Base-by-base conservation (phyloP, 2,888 invertebrate genomes). In the Nematopogon swammerdamellus region DNA sequence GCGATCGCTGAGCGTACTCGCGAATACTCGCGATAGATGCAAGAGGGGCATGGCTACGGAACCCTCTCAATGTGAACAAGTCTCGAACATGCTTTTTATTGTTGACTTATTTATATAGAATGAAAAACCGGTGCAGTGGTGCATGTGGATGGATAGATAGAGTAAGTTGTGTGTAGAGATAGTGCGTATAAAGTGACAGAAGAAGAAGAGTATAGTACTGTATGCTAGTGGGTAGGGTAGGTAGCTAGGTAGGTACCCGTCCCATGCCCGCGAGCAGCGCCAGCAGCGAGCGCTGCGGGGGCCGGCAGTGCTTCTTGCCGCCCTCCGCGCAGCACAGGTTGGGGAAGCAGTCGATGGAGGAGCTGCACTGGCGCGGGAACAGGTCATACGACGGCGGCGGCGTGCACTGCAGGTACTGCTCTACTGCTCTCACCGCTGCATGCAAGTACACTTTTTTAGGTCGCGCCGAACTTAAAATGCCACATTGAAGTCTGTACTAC, bases 311-410 rank as follows among this genome's bases (percentile, higher is more conserved):
- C 56, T 85, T 85, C 58, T 83, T 82, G 3, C 87, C 87, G 44
- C 84, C 84, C 67, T 91, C 91, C 56, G 90, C 89, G 54, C 91
- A 91, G 63, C 90, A 91, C 52, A 91, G 73, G 68, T 89, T 89
- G 6, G 91, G 90, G 65, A 90, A 89, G 63, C 91, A 91, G 65
- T 90, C 89, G 3, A 89, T 74, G 14, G 85, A 85, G 5, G 85
- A 85, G 53, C 82, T 82, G 63, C 91, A 91, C 19, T 82, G 70
- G 60, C 86, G 87, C 1, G 89, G 87, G 67, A 89, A 88, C 49
- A 86, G 61, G 67, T 90, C 89, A 52, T 85, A 80, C 54, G 85
- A 71, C 16, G 87, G 84, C 6, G 89, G 88, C 43, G 86, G 75
- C 16, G 89, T 88, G 62, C 90, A 91, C 63, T 90, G 89, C 59